Base-by-base conservation (phyloP, 2,113 vertebrate species). In the Pseudolaguvia tuberculata region DNA sequence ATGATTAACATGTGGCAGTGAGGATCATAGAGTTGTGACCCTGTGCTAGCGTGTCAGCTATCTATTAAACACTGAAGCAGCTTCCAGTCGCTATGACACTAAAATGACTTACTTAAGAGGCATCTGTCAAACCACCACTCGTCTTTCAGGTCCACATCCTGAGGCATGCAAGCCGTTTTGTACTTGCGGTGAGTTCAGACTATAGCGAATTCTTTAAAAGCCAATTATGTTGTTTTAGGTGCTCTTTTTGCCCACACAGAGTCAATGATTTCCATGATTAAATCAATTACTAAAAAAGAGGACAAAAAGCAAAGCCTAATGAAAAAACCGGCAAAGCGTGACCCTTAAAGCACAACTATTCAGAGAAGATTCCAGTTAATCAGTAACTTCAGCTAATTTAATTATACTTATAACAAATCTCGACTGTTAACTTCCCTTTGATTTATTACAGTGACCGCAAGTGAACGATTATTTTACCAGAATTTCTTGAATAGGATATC, bases 201-300 rank as follows among this genome's bases (percentile, higher is more conserved):
- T 75, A 35, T 72, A 27, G 48, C 68, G 61, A 78, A 75, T 78
- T 65, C 75, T 78, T 81, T 78, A 76, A 81, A 79, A 79, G 77
- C 68, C 77, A 76, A 78, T 81, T 78, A 71, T 61, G 61, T 59
- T 75, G 75, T 77, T 80, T 25, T 53, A 71, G 79, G 53, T 71
- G 67, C 78, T 72, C 76, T 75, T 75, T 72, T 67, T 78, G 66
- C 29, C 67, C 67, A 53, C 68, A 77, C 70, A 63, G 55, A 72
- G 77, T 39, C 8, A 58, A 78, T 69, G 77, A 65, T 73, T 74
- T 81, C 77, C 69, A 65, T 62, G 63, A 74, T 76, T 39, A 23
- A 80, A 80, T 70, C 76, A 75, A 81, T 78, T 57, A 76, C 62
- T 53, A 76, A 76, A 59, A 78, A 59, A 48, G 14, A 63, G 53